phyloP scores from a whole-genome alignment of 1,140 invertebrate genomes.

The Argopecten irradians region DNA sequence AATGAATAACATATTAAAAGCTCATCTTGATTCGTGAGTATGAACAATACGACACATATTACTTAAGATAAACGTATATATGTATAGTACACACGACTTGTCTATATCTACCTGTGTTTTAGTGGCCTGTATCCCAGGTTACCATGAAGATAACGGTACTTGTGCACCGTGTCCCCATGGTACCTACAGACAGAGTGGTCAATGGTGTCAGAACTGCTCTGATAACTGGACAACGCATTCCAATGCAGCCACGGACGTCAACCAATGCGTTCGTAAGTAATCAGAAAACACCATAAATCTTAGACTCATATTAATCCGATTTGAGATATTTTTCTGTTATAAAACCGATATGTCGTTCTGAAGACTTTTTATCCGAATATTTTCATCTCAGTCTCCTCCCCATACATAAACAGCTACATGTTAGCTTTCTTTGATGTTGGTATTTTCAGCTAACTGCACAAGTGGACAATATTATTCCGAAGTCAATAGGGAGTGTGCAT shows the following conservation, averaged over 20 bases:
- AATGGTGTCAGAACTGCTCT: conserved; percentile 53
- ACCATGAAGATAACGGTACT: conserved; percentile 38
- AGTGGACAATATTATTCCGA: conserved; percentile 21
- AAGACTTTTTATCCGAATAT: neutral
- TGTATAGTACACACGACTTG: too few relatives aligned
- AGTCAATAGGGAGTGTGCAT: neutral
- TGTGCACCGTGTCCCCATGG: conserved; percentile 43
- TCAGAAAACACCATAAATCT: neutral
- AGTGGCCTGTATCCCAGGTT: neutral
- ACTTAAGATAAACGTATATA: too few relatives aligned
- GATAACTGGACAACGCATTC: conserved; percentile 17
- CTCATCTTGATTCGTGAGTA: too few relatives aligned
- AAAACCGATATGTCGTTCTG: too few relatives aligned
- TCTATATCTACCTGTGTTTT: neutral
- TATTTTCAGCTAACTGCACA: conserved; percentile 31
- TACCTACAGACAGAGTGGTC: conserved; percentile 41
- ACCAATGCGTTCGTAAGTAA: conserved; percentile 33
- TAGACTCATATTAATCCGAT: neutral
- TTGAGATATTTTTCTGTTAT: neutral
- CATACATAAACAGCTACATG: neutral
- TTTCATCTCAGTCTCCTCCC: neutral
- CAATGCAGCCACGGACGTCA: neutral
- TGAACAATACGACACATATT: too few relatives aligned
- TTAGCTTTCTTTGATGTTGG: neutral
- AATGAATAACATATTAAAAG: too few relatives aligned